Base-by-base conservation (phyloP, 2,888 invertebrate genomes). In the Odontothrips loti region DNA sequence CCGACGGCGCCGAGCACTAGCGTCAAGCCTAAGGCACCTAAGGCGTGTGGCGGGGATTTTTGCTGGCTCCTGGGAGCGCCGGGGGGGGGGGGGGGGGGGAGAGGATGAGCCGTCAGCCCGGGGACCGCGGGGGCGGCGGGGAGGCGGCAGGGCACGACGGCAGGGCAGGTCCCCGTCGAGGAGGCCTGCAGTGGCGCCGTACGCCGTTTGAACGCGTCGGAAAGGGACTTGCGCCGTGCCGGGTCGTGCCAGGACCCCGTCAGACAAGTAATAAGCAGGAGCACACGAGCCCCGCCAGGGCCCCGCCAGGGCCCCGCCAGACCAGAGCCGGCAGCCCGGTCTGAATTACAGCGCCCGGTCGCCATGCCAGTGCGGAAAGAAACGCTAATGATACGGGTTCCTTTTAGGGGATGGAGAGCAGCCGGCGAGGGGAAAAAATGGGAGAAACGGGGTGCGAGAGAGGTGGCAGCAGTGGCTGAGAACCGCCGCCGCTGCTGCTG, bases 321-420 rank as follows among this genome's bases (percentile, higher is more conserved):
- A 6, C 34, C 34, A 43, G 34, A 43, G 34, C 34, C 20, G 58
- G 58, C 58, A 58, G 58, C 58, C 20, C 23, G 68, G 4, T 68
- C 23, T 68, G 68, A 68, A 68, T 68, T 68, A 68, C 68, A 23
- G 68, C 23, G 10, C 34, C 34, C 34, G 34, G 51, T 20, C 51
- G 20, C 51, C 51, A 10, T 51, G 51, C 6, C 68, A 8, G 68
- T 23, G 68, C 68, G 23, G 68, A 23, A 68, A 68, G 68, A 68
- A 68, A 68, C 68, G 68, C 68, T 68, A 68, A 68, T 68, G n/a
- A 68, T 68, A 68, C 68, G 68, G 68, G 68, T 68, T 68, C 68
- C 68, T 68, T 68, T 68, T 68, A 68, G 68, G 68, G 68, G 68
- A 68, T 68, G 68, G 23, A 68, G 23, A 68, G 27, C 6, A 23